Conservation (phyloP, 2,113 vertebrate species). For the Vanacampus margaritifer region DNA sequence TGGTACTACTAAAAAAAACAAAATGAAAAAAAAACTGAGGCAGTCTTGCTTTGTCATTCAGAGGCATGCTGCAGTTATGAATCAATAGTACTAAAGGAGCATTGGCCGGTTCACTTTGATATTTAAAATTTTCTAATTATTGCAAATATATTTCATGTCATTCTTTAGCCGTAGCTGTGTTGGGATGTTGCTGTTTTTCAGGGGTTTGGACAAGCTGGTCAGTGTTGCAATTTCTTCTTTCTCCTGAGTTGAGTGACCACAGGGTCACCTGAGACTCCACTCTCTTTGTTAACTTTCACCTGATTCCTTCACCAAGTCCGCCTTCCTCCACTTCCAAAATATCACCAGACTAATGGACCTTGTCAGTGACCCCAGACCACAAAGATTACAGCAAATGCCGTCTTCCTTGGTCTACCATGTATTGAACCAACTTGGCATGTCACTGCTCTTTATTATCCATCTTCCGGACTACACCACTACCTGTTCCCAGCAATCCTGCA, state of each 20-base stretch:
- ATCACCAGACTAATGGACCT: neutral
- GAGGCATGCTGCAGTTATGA: no score
- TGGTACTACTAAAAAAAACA: no score
- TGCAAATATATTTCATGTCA: no score
- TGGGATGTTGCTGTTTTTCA: neutral
- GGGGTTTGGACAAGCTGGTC: neutral
- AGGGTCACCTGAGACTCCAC: neutral
- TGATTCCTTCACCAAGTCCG: neutral
- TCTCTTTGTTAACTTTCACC: no score
- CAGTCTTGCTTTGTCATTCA: no score
- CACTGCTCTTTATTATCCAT: neutral
- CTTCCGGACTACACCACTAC: no score
- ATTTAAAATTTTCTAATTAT: no score
- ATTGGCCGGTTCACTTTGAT: no score
- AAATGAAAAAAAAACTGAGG: no score
- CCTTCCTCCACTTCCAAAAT: neutral
- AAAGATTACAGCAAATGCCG: neutral
- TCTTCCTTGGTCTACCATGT: neutral
- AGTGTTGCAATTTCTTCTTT: neutral
- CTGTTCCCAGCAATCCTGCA: constrained; percentile 1
- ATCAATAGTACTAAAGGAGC: no score
- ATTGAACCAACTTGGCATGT: neutral
- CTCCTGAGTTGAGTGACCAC: neutral
- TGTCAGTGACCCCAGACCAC: no score
- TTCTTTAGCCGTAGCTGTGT: no score